Evolutionary conservation across 2,797 vertebrate genomes (phyloP).

Genomic region (Peromyscus aztecus): DNA sequence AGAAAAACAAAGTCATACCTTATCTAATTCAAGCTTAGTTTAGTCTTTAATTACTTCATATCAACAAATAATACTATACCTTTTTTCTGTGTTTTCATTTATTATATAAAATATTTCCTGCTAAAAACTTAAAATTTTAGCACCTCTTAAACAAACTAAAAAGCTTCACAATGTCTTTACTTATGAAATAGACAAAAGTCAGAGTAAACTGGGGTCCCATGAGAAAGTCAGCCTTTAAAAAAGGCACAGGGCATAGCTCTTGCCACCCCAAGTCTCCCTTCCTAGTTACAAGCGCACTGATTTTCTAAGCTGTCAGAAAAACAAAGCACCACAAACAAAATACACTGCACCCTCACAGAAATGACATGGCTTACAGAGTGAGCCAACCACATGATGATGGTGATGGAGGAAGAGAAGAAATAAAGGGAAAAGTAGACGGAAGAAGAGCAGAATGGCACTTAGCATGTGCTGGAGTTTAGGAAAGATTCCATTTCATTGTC

Average conservation of each 20-base stretch:
- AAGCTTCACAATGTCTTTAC: conserved; percentile 5
- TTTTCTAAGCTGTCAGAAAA: background rate
- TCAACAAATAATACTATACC: background rate
- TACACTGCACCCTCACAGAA: background rate
- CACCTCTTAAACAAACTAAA: background rate
- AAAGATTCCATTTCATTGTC: background rate
- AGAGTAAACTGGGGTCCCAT: background rate
- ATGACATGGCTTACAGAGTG: background rate
- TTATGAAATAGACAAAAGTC: background rate
- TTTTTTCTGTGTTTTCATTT: conserved; percentile 41
- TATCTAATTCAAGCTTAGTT: background rate
- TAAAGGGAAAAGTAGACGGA: background rate
- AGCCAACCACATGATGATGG: background rate
- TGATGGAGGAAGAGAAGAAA: background rate
- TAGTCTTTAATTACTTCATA: conserved; percentile 29
- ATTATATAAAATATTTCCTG: conserved; percentile 33
- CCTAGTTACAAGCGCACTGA: background rate
- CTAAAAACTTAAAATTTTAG: conserved; percentile 14
- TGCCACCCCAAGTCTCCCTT: background rate
- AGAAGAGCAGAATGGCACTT: background rate
- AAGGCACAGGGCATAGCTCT: background rate
- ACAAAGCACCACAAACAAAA: background rate
- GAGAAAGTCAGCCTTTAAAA: background rate
- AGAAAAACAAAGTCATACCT: background rate
- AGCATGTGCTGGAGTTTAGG: background rate